A percentile compares a stretch with the other conserved stretches of the same genome.
Evolutionary conservation across 2,888 invertebrate genomes (phyloP).

Genomic region (Heteromurus nitidus): DNA sequence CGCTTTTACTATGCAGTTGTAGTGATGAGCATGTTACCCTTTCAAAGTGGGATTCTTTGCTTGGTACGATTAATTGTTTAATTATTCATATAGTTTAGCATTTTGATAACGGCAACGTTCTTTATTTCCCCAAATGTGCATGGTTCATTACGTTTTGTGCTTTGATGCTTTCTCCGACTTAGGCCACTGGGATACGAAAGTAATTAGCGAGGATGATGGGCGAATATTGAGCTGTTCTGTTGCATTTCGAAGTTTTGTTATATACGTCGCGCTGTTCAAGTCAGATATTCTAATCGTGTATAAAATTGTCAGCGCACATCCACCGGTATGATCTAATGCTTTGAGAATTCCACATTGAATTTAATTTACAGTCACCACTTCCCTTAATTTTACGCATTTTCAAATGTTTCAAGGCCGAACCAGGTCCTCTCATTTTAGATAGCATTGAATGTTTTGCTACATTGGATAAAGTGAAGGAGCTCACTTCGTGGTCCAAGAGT

Average conservation of each 20-base stretch:
- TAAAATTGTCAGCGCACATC: slow-evolving; percentile 45
- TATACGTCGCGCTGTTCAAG: slow-evolving; percentile 64
- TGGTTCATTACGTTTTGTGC: too few species aligned
- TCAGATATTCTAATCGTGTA: slow-evolving; percentile 59
- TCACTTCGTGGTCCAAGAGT: slow-evolving; percentile 55
- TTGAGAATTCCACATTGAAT: background rate
- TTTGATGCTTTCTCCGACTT: too few species aligned
- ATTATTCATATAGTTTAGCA: too few species aligned
- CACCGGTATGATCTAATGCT: slow-evolving; percentile 35
- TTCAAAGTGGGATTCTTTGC: slow-evolving; percentile 64
- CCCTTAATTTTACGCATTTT: too few species aligned
- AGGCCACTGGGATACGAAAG: slow-evolving; percentile 67
- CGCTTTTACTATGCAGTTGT: slow-evolving; percentile 63
- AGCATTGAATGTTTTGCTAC: slow-evolving; percentile 55
- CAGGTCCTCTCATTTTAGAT: slow-evolving; percentile 61
- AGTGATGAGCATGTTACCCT: slow-evolving; percentile 67
- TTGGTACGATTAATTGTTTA: slow-evolving; percentile 56
- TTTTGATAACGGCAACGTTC: too few species aligned
- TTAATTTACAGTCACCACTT: background rate
- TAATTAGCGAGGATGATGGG: slow-evolving; percentile 63
- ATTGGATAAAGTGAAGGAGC: slow-evolving; percentile 65
- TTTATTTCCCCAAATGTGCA: too few species aligned
- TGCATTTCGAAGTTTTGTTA: slow-evolving; percentile 26
- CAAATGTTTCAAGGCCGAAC: slow-evolving; percentile 51
- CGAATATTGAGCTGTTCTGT: slow-evolving; percentile 61